These are phyloP conservation scores for Campoplex nolae DNA, from an alignment of 2,888 invertebrate genomes.

Conservation along the genomic window DNA sequence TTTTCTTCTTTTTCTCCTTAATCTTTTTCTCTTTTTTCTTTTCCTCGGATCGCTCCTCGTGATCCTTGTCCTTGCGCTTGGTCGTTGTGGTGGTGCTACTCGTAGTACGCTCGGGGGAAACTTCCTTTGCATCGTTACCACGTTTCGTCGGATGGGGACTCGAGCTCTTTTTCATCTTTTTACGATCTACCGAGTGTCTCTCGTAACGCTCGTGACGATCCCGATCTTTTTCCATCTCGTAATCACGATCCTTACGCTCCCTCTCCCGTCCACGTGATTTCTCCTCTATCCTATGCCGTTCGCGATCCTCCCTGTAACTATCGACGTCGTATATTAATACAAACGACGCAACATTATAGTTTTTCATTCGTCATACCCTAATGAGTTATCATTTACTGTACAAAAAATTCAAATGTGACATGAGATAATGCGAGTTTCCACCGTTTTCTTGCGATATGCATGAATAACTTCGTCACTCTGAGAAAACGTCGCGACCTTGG, in stretches of 20 bases:
- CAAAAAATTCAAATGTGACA: too few relatives aligned
- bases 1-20: conserved; percentile 86
- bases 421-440: too few relatives aligned
- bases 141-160: conserved; percentile 80
- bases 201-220: conserved; percentile 85
- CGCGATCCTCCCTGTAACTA: conserved; percentile 83
- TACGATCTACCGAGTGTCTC: conserved; percentile 78
- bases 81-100: neutral
- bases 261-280: conserved; percentile 85
- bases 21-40: conserved; percentile 85
- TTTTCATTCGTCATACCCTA: too few relatives aligned
- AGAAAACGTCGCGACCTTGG: too few relatives aligned
- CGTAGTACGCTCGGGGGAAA: conserved; percentile 79
- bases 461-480: too few relatives aligned
- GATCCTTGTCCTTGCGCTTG: conserved; percentile 87
- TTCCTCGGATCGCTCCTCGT: conserved; percentile 81
- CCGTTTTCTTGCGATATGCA: too few relatives aligned
- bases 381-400: too few relatives aligned
- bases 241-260: conserved; percentile 78
- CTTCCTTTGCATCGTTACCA: conserved; percentile 84
- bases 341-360: neutral
- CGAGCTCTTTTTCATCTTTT: conserved; percentile 83
- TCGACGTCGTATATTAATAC: neutral
- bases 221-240: conserved; percentile 82
- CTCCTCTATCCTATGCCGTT: conserved; percentile 81